These are phyloP conservation scores for Entomobrya proxima DNA, from an alignment of 2,888 invertebrate genomes.

Conservation along the genomic window DNA sequence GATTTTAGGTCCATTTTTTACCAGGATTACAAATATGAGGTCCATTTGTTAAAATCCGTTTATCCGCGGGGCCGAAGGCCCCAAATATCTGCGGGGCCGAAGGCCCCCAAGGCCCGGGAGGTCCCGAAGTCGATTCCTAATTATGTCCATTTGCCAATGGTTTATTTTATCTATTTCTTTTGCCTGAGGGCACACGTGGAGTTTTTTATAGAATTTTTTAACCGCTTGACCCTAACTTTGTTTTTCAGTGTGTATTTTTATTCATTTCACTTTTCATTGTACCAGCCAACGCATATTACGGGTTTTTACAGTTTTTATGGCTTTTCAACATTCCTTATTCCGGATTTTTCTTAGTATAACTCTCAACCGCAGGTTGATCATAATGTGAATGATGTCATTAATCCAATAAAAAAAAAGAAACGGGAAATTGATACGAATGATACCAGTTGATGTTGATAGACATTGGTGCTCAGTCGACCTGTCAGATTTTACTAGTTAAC, in stretches of 20 bases:
- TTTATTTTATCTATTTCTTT: slow-evolving; percentile 40
- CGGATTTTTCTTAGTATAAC: slow-evolving; percentile 12
- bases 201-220: slow-evolving; percentile 38
- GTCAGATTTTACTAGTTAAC: background rate
- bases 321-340: background rate
- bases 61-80: too few species aligned
- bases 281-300: too few species aligned
- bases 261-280: background rate
- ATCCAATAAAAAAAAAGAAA: background rate
- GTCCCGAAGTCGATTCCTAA: too few species aligned
- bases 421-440: background rate
- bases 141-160: too few species aligned
- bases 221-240: background rate
- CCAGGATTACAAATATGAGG: too few species aligned
- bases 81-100: too few species aligned
- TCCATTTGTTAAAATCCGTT: too few species aligned
- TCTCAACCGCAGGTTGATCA: too few species aligned
- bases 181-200: slow-evolving; percentile 55
- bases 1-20: too few species aligned
- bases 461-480: background rate
- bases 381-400: slow-evolving; percentile 2
- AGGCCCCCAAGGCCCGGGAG: too few species aligned
- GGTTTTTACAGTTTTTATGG: background rate
- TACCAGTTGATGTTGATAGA: background rate
- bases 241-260: background rate